Conservation (phyloP, 2,797 vertebrate genomes). For the Rachycentron canadum region DNA sequence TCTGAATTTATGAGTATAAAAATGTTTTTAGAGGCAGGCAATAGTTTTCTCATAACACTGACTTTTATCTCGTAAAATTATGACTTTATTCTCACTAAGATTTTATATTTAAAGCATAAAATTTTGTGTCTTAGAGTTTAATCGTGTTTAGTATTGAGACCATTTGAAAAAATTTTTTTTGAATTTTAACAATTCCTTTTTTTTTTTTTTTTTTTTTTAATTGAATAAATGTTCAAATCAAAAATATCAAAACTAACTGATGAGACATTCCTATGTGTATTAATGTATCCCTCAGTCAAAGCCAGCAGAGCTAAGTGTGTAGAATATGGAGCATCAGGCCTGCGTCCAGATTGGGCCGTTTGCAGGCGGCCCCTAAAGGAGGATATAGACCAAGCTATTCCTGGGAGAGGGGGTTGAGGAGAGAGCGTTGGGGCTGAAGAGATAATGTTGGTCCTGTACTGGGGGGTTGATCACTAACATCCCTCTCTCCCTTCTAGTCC, state of each 20-base stretch:
- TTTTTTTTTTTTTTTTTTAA: too few species aligned
- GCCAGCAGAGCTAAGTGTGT: slow-evolving; percentile 3
- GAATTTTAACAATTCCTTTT: too few species aligned
- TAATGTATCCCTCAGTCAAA: not conserved
- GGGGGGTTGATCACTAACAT: slow-evolving; percentile 46
- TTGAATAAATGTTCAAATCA: too few species aligned
- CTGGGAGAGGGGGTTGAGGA: slow-evolving; percentile 30
- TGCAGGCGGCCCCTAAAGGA: slow-evolving; percentile 30
- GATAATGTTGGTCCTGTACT: slow-evolving; percentile 47
- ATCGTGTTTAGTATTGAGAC: too few species aligned
- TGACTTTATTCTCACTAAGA: too few species aligned
- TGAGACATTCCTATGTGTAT: slow-evolving; percentile 4
- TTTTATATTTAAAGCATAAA: too few species aligned
- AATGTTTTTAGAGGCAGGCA: too few species aligned
- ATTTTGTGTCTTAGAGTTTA: too few species aligned
- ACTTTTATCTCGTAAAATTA: too few species aligned
- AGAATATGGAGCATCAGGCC: slow-evolving; percentile 13
- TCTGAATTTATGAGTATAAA: too few species aligned
- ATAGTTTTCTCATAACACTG: too few species aligned
- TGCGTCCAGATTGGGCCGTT: slow-evolving; percentile 18
- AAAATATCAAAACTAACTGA: not conserved
- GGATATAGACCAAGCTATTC: slow-evolving; percentile 38
- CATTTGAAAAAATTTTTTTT: too few species aligned
- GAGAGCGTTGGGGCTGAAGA: slow-evolving; percentile 38
- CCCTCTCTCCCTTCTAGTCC: slow-evolving; percentile 26